phyloP scores from a whole-genome alignment of 2,888 invertebrate species.

The Ichneumoninae sp. region DNA sequence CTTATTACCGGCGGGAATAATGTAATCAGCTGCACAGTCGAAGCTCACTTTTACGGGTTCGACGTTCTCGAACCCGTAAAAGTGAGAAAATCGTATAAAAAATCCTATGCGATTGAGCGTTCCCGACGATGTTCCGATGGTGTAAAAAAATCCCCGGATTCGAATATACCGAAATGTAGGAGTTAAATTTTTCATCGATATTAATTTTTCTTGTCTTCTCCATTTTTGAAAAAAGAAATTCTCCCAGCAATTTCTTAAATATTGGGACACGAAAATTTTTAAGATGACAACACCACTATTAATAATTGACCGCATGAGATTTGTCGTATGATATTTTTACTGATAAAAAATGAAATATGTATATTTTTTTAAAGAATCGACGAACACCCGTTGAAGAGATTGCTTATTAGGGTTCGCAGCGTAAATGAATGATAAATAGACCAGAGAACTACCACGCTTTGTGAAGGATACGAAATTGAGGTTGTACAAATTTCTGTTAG shows the following conservation, averaged over 20 bases:
- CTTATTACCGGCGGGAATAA: neutral
- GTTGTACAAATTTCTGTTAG: neutral
- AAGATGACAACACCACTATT: too few relatives aligned
- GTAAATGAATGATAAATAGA: neutral
- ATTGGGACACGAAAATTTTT: too few relatives aligned
- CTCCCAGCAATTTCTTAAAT: too few relatives aligned
- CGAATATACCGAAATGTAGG: too few relatives aligned
- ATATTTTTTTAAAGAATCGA: neutral
- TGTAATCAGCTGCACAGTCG: neutral
- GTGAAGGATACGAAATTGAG: neutral
- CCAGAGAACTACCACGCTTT: neutral
- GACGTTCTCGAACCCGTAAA: neutral
- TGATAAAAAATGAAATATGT: too few relatives aligned
- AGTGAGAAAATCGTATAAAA: neutral
- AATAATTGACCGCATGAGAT: too few relatives aligned
- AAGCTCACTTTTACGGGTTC: neutral
- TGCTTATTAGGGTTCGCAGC: neutral
- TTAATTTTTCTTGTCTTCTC: too few relatives aligned
- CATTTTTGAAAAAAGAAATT: too few relatives aligned
- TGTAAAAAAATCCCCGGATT: too few relatives aligned
- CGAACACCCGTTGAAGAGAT: neutral
- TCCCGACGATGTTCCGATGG: too few relatives aligned
- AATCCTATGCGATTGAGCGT: neutral
- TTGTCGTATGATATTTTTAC: too few relatives aligned
- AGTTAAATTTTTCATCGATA: too few relatives aligned